Base-by-base conservation (phyloP, 64 coral and sea anemone species). In the Dendrophyllia cribrosa region DNA sequence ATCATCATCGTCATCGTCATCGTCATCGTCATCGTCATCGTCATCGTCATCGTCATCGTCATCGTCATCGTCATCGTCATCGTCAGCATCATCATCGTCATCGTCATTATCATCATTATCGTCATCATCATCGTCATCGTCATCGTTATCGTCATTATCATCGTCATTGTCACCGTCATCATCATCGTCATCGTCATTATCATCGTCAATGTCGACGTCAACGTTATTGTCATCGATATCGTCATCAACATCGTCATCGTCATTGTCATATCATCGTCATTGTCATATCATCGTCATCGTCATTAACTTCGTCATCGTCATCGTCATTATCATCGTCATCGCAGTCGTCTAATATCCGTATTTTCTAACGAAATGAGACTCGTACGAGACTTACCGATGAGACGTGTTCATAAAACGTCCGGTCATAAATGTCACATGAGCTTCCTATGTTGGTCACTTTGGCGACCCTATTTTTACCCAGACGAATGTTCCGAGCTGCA, bases 391-490 rank as follows among this genome's bases (percentile, higher is more conserved):
- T 13, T 68, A 84, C 80, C 43, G 43, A 11, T 67, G 63, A 48
- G 47, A 48, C 67, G 19, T 68, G 43, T n/a, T 84, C 80, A 19
- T 82, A 6, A 17, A 59, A 56, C 4, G 51, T 79, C 55, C 3
- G 6, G 11, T 79, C 75, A n/a, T 59, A 11, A 26, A 0, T 14
- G 51, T 22, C 72, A 56, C 64, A n/a, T 70, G 61, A 44, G 22
- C 72, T 67, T 3, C 82, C 82, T 25, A 93, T 93, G 55, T 85
- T 93, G 5, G 82, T 52, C 5, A 93, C 53, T 15, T 93, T 93
- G 45, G 82, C 91, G 7, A 52, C 50, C 0, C 74, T 49, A 12
- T 79, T 77, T 61, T 87, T 93, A 45, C 83, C 58, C 66, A 93
- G 60, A 78, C 51, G 64, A 70, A 93, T 13, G 58, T 87, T 93